Conservation (phyloP, 2,797 vertebrate species). For the Chrosomus eos region DNA sequence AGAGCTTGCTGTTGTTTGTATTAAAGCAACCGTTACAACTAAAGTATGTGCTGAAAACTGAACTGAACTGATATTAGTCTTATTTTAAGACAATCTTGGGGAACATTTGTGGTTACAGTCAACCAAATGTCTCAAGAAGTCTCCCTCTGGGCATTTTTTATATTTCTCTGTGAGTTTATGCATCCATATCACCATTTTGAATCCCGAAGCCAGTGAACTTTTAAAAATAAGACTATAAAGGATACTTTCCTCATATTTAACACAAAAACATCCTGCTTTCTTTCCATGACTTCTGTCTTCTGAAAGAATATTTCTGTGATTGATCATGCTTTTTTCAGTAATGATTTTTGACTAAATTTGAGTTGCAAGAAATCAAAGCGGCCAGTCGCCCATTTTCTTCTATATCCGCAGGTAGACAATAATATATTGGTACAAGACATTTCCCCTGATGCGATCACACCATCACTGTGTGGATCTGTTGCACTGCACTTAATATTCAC, state of each 20-base stretch:
- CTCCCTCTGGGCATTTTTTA: constrained; percentile 5
- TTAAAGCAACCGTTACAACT: constrained; percentile 5
- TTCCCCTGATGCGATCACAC: constrained; percentile 73
- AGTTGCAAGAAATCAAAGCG: constrained; percentile 70
- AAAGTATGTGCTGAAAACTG: background rate
- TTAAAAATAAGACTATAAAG: background rate
- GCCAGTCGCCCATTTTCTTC: constrained; percentile 74
- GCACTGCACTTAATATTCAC: constrained; percentile 19
- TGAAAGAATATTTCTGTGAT: constrained; percentile 64
- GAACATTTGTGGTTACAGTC: background rate
- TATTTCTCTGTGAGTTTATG: constrained; percentile 5
- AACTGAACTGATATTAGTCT: background rate
- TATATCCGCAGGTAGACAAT: constrained; percentile 72
- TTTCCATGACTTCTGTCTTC: background rate
- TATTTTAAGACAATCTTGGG: constrained; percentile 27
- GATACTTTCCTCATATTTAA: background rate
- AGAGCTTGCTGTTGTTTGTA: background rate
- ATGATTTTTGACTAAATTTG: constrained; percentile 70
- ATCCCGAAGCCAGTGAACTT: constrained; percentile 17
- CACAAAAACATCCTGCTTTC: background rate
- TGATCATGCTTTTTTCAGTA: constrained; percentile 67
- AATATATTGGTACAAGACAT: constrained; percentile 78
- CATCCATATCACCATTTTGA: background rate
- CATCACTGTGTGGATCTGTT: constrained; percentile 34
- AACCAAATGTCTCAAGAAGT: constrained; percentile 17